Base-by-base conservation (phyloP, 2,797 vertebrate species). In the Sparus aurata region DNA sequence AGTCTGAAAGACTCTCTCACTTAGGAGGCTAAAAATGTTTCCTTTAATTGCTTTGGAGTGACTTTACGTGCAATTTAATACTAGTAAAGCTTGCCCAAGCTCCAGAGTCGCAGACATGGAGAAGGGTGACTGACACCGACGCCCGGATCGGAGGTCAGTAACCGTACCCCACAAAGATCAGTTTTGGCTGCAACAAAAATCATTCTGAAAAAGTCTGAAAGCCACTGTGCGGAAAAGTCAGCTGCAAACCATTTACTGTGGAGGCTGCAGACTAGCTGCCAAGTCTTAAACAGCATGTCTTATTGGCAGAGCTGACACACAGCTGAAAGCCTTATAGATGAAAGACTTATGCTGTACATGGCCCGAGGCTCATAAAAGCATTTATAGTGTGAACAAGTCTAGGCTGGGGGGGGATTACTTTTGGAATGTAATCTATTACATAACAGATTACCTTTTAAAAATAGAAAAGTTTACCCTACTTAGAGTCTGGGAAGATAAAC, bases 281-380 rank as follows among this genome's bases (percentile, higher is more conserved):
- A 92, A 88, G 85, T 86, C 85, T 90, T 91, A 84, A 93, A 91
- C 89, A 83, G 81, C 86, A 87, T 87, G 89, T 91, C 89, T 91
- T 81, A 88, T 86, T 93, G 91, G 90, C 89, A 91, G 79, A 64
- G 83, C 79, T 75, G 80, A 83, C 73, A 80, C 86, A 85, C 88
- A 89, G 89, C 91, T 90, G 84, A 91, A 90, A 92, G 85, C 80
- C 84, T 85, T 85, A 85, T 55, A 91, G 90, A 93, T 93, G 86
- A 94, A 90, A 91, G 88, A 84, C 88, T 66, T 76, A 64, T 73
- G 85, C 80, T 79, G 80, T 84, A 87, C 86, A 84, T 80, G 79
- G 81, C 83, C 83, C 18, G 53, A 68, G 83, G 85, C 85, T 80
- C 78, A 81, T 90, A 89, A 91, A 92, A 88, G 75, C 86, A 87